phyloP scores from a whole-genome alignment of 2,113 vertebrate genomes.

The Erythrocebus patas region DNA sequence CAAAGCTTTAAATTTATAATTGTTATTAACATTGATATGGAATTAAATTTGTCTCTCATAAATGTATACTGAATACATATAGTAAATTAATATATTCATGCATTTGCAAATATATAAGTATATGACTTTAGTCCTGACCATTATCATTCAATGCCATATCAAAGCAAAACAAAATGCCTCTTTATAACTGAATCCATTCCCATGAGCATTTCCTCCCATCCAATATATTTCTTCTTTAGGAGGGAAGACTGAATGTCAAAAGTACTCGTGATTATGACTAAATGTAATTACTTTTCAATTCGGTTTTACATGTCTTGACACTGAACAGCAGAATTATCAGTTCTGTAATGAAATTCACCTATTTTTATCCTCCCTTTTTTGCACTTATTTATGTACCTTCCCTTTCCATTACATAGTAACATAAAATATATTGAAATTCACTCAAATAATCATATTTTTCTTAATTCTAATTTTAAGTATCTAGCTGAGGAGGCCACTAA shows the following conservation, averaged over 20 bases:
- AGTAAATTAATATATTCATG: background rate
- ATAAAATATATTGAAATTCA: background rate
- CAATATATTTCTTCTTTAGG: background rate
- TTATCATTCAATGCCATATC: background rate
- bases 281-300: background rate
- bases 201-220: background rate
- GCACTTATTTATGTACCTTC: accelerated
- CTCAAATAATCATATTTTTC: background rate
- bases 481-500: background rate
- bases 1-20: background rate
- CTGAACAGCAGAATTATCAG: background rate
- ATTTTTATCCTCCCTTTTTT: background rate
- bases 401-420: background rate
- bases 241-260: background rate
- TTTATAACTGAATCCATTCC: background rate
- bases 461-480: background rate
- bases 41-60: background rate
- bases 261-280: background rate
- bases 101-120: background rate
- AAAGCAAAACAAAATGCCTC: background rate
- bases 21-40: background rate
- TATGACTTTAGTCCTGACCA: background rate
- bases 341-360: background rate
- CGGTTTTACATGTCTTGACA: background rate
- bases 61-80: background rate